A percentile compares a stretch with the other conserved stretches of the same genome.
Evolutionary conservation across 2,888 invertebrate genomes (phyloP).

Genomic region (Drosophila monieri): DNA sequence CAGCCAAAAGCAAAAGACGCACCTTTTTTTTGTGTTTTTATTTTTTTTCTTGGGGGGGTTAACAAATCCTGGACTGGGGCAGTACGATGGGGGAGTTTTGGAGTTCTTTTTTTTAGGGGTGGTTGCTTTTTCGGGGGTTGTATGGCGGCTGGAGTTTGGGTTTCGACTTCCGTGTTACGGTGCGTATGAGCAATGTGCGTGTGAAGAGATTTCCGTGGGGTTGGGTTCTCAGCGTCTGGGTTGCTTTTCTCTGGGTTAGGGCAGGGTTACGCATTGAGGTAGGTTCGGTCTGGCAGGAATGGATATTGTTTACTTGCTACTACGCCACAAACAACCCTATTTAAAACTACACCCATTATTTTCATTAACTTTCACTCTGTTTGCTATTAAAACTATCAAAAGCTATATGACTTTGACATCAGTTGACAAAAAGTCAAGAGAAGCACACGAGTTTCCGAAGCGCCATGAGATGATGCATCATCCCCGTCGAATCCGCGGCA

Average conservation of each 20-base stretch:
- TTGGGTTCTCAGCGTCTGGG: neutral
- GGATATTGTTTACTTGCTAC: neutral
- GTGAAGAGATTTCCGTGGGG: conserved; percentile 14
- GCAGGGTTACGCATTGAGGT: conserved; percentile 63
- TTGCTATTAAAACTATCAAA: neutral
- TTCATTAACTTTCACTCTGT: neutral
- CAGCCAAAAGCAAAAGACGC: conserved; percentile 49
- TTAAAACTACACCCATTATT: neutral
- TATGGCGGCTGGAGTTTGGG: conserved; percentile 28
- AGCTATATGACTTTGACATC: conserved; percentile 19
- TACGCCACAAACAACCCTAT: no score
- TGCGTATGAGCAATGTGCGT: conserved; percentile 64
- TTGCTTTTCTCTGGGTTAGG: conserved; percentile 17
- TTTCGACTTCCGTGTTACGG: conserved; percentile 22
- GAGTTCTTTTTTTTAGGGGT: conserved; percentile 19
- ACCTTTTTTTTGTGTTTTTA: conserved; percentile 9
- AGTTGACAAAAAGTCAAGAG: conserved; percentile 17
- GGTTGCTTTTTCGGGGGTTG: conserved; percentile 40
- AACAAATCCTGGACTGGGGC: conserved; percentile 59
- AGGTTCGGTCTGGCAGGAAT: conserved; percentile 51
- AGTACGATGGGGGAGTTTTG: conserved; percentile 36
- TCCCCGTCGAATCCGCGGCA: conserved; percentile 33
- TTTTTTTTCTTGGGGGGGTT: conserved; percentile 35
- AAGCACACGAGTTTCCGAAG: conserved; percentile 15
- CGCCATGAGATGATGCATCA: conserved; percentile 43